Base-by-base conservation (phyloP, 1,140 invertebrate genomes). In the Rhynchophorus ferrugineus region DNA sequence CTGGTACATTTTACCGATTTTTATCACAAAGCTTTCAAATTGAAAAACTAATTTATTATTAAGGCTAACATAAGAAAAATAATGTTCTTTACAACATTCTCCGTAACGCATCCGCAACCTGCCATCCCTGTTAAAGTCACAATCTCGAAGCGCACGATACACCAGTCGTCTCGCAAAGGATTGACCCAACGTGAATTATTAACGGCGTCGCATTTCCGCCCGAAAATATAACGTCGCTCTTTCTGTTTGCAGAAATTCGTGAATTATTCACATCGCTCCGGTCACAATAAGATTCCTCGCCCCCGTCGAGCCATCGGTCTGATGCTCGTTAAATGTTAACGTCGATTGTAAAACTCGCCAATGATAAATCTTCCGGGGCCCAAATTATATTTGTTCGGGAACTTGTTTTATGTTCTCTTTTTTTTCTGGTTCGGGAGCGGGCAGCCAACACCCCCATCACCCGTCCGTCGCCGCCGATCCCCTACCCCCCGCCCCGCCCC, bases 371-470 rank as follows among this genome's bases (percentile, higher is more conserved):
- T 60, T 57, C 59, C 57, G 19, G 44, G 42, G 51, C 57, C 61
- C 54, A 63, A 63, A 63, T 63, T 63, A 63, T 63, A 63, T 63
- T 63, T 63, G 61, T 63, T 53, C 61, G 57, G 54, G 47, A 63
- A 59, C 59, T 58, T 61, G 61, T 63, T 63, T 63, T 63, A 63
- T 63, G 57, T 59, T 56, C 51, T 54, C 57, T 54, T 29, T 48
- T 35, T 41, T 36, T 44, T 44, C 44, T 46, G 16, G 18, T 13
- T 7, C 13, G n/a, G n/a, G n/a, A n/a, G n/a, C n/a, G n/a, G n/a
- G n/a, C n/a, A n/a, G n/a, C n/a, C n/a, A n/a, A n/a, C n/a, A n/a
- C n/a, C n/a, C n/a, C n/a, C n/a, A n/a, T n/a, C n/a, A n/a, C n/a
- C 24, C 3, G 14, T n/a, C 42, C 22, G n/a, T 18, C 2, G 18